These are phyloP conservation scores for Chauna torquata DNA, from an alignment of 2,113 vertebrate species.

Conservation along the genomic window DNA sequence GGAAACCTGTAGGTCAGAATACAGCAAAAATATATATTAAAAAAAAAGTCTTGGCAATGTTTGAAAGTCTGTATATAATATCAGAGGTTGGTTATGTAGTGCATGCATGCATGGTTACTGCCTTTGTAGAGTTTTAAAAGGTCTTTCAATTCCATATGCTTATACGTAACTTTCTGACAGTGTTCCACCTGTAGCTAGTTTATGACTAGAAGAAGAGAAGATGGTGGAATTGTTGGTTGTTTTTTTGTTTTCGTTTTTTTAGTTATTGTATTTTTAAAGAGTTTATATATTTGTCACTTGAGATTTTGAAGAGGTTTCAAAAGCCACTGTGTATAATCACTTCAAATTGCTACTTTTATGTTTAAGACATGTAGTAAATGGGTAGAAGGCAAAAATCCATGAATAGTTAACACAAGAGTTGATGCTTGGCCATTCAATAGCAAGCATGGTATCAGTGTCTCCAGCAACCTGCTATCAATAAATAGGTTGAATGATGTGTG, in stretches of 20 bases:
- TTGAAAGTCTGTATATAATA: neutral
- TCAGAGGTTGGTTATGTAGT: fast-evolving
- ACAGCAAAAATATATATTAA: neutral
- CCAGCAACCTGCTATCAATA: neutral
- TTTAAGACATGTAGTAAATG: neutral
- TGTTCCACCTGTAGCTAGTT: neutral
- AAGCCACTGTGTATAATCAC: neutral
- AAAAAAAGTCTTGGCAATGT: neutral
- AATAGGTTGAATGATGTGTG: neutral
- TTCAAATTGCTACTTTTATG: neutral
- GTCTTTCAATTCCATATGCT: neutral
- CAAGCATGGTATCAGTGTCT: neutral
- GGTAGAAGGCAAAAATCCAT: neutral
- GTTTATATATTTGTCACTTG: no score
- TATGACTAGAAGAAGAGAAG: neutral
- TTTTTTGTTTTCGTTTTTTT: neutral
- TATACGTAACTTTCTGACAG: neutral
- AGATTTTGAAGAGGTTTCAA: neutral
- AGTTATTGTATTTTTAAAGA: no score
- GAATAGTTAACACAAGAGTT: fast-evolving
- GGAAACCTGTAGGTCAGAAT: neutral
- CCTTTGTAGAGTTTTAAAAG: neutral
- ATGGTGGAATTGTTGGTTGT: neutral
- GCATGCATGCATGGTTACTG: neutral
- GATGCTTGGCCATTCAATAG: neutral